Evolutionary conservation across 2,113 vertebrate species (phyloP).

Genomic region (Mola mola): DNA sequence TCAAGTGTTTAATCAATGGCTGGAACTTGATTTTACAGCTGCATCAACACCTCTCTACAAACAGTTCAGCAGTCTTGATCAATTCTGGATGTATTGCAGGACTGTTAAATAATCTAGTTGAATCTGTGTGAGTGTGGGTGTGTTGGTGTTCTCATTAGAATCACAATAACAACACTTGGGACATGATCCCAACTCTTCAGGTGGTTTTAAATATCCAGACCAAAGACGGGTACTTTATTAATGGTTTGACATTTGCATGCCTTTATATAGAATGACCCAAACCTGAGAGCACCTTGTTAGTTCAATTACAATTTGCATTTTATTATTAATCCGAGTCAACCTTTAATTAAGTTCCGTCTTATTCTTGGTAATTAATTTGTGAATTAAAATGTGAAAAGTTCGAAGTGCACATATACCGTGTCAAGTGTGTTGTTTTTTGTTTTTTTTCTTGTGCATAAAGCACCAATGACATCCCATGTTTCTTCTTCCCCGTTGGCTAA

Average conservation of each 20-base stretch:
- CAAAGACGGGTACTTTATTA: slow-evolving; percentile 26
- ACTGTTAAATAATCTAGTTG: too few species aligned
- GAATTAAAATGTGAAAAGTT: slow-evolving; percentile 32
- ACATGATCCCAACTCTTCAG: not conserved
- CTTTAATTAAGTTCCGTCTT: slow-evolving; percentile 62
- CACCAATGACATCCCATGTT: too few species aligned
- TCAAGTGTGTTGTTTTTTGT: not conserved
- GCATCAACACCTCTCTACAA: too few species aligned
- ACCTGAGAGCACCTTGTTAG: slow-evolving; percentile 37
- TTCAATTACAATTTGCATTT: slow-evolving; percentile 65
- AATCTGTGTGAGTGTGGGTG: too few species aligned
- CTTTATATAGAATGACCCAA: slow-evolving; percentile 27
- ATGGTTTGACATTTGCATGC: slow-evolving; percentile 49
- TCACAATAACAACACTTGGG: not conserved
- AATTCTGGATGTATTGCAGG: too few species aligned
- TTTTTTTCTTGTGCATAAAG: not conserved
- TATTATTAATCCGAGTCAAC: slow-evolving; percentile 69
- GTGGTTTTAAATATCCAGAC: not conserved
- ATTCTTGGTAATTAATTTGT: slow-evolving; percentile 38
- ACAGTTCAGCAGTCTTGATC: too few species aligned
- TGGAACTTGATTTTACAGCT: too few species aligned
- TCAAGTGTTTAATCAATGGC: too few species aligned
- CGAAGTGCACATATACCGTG: not conserved
- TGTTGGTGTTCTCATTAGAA: slow-evolving; percentile 6
- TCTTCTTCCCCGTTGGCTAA: too few species aligned